Evolutionary conservation across 1,140 invertebrate genomes (phyloP), one percentile per base, ranked within the genome.

Genomic region (Drosophila pruinosa): DNA sequence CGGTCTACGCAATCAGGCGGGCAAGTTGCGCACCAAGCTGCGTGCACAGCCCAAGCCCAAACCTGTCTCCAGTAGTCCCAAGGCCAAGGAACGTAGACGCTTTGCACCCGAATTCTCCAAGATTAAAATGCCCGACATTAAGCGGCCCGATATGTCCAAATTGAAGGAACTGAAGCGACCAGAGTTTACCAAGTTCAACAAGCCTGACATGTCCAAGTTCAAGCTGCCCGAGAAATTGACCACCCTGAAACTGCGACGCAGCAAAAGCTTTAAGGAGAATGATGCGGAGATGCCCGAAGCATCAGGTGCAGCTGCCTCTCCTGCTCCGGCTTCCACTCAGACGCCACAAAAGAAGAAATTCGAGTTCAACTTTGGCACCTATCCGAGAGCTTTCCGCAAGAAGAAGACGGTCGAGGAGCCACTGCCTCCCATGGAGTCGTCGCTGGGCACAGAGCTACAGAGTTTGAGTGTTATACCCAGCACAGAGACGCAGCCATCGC

Each of bases 301-400:
- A 5, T 34, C 62, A 22, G 28, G 62, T 31, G 45, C 72, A 22
- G 43, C 47, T 8, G 52, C 59, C 8, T 65, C 57, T 14, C 57
- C 8, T 8, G 36, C 58, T 0, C 80, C 90, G 2, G 89, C 86
- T 58, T 57, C 8, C 8, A 31, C 58, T 0, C 80, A 89, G 2
- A 88, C 86, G 57, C 90, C 91, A 6, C 83, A 83, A 28, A 93
- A 92, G 85, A 92, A 92, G 91, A 93, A 91, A 85, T 95, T 93
- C 38, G 93, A 94, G 21, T 96, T 96, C 89, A 94, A 95, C 83
- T 95, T 95, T 62, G 94, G 94, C 70, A 96, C 95, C 0, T 96
- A 95, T 90, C 96, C 96, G 0, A 93, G 95, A 54, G 92, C 96
- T 26, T 96, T 97, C 76, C 93, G 94, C 36, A 94, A 92, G 67